Evolutionary conservation across 2,797 vertebrate species (phyloP), one percentile per base, ranked within the genome.

Genomic region (Denticeps clupeoides): DNA sequence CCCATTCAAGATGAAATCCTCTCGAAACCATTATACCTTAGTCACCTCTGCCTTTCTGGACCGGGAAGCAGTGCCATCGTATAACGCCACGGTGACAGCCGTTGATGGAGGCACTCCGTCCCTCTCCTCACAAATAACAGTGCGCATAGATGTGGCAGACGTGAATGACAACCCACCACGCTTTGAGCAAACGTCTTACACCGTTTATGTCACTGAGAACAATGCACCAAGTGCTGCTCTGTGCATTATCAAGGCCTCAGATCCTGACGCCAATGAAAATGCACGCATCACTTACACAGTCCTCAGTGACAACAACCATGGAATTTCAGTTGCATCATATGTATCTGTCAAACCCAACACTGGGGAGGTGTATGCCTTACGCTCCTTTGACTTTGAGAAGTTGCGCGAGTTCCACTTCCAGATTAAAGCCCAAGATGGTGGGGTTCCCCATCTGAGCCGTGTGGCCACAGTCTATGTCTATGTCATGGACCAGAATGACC

Each of bases 331-430:
- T 3, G 73, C 84, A 40, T 92, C 90, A 38, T 95, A 89, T 2
- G 84, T 96, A 57, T 86, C 87, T 31, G 81, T 98, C 64, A 90
- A 88, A 69, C 79, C 89, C 0, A 78, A 84, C 4, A 90, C 72
- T 13, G 93, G 93, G 15, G 82, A 83, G 61, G 85, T 91, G 55
- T 93, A 89, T 45, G 89, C 91, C 22, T 77, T 89, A 48, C 81
- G 77, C 40, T 86, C 93, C 13, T 96, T 94, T 60, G 94, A 98
- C 75, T 98, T 92, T 55, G 94, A 97, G 72, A 92, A 85, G 44
- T 65, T 94, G 41, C 76, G 86, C 51, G 91, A 93, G 71, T 95
- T 98, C n/a, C 89, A 89, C 46, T 86, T 98, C 64, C 72, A 86
- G 57, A 81, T 98, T 33, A 89, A 92, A 74, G 92, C 93, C 60